phyloP scores from a whole-genome alignment of 2,888 invertebrate genomes.

The Perdita meconis region DNA sequence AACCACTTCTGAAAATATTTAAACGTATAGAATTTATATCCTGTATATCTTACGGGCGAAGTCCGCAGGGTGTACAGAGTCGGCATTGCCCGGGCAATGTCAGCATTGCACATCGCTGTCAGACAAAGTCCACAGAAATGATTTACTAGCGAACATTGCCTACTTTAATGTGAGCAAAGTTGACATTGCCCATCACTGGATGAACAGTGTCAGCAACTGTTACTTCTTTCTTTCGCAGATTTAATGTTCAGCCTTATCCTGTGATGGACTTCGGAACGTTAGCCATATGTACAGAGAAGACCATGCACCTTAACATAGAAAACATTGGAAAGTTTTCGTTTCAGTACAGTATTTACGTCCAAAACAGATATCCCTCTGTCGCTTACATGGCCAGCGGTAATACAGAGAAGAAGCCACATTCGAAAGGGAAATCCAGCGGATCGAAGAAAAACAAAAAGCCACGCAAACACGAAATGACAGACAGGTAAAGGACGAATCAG shows the following conservation, averaged over 20 bases:
- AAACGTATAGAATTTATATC: no score
- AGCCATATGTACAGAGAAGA: conserved; percentile 85
- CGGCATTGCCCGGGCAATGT: no score
- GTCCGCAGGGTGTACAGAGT: no score
- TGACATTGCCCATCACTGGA: no score
- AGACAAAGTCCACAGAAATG: no score
- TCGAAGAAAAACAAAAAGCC: conserved; percentile 65
- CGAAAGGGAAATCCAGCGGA: background rate
- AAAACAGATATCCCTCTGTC: conserved; percentile 11
- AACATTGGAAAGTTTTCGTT: conserved; percentile 88
- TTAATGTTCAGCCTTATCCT: conserved; percentile 86
- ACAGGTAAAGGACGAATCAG: conserved; percentile 31
- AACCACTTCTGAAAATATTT: no score
- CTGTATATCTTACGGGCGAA: no score
- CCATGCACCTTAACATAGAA: conserved; percentile 86
- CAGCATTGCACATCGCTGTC: no score
- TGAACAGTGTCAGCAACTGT: no score
- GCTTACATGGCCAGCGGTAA: conserved; percentile 11
- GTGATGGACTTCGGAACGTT: conserved; percentile 87
- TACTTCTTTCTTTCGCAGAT: conserved; percentile 85
- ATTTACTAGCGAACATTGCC: no score
- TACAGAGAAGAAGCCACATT: conserved; percentile 28
- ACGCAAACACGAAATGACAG: conserved; percentile 38
- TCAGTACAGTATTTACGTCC: conserved; percentile 78
- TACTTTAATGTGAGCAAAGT: no score